Evolutionary conservation across 1,140 invertebrate species (phyloP).

Genomic region (Sycophila sp.): DNA sequence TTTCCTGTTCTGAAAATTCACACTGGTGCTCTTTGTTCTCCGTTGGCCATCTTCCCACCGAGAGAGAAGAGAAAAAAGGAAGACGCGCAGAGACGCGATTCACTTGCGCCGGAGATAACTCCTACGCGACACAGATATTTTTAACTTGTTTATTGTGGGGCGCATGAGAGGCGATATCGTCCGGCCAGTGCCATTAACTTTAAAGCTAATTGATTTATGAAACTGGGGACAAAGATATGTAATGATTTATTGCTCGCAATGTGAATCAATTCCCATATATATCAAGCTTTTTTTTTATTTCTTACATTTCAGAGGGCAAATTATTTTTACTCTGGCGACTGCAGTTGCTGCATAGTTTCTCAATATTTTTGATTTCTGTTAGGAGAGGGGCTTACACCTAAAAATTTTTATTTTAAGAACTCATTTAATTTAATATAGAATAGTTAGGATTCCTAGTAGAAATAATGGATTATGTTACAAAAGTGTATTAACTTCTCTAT

Average conservation of each 20-base stretch:
- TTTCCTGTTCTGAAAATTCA: conserved; percentile 56
- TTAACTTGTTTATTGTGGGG: conserved; percentile 14
- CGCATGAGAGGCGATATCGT: conserved; percentile 7
- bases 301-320: too few species aligned
- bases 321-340: too few species aligned
- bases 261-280: too few species aligned
- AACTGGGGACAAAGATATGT: not conserved
- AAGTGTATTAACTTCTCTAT: too few species aligned
- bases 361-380: too few species aligned
- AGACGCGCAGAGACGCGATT: conserved; percentile 12
- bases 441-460: too few species aligned
- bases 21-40: conserved; percentile 54
- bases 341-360: too few species aligned
- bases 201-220: conserved; percentile 38
- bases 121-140: conserved; percentile 26
- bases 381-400: too few species aligned
- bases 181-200: conserved; percentile 20
- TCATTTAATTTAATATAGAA: too few species aligned
- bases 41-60: not conserved
- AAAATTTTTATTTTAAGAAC: too few species aligned
- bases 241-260: conserved; percentile 14
- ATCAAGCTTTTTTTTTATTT: too few species aligned
- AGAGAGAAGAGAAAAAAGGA: not conserved
- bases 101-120: conserved; percentile 25
- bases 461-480: too few species aligned